These are phyloP conservation scores for Leptonema lineaticorne DNA, from an alignment of 1,140 invertebrate genomes.

Conservation along the genomic window DNA sequence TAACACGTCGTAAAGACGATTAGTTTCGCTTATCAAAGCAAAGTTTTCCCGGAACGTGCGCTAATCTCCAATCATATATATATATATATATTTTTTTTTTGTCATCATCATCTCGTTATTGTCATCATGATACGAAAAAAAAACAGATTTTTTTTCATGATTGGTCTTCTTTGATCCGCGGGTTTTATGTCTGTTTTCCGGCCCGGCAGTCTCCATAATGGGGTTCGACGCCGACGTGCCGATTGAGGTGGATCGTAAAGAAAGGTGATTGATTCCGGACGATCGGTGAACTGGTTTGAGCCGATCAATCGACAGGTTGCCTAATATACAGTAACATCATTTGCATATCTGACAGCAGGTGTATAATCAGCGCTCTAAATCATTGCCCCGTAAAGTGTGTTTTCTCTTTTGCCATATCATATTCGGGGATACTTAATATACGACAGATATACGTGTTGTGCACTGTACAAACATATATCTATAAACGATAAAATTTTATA, in stretches of 20 bases:
- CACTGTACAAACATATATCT: too few relatives aligned
- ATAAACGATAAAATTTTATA: too few relatives aligned
- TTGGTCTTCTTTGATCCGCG: background rate
- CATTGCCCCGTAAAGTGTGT: slow-evolving; percentile 34
- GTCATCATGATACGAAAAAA: background rate
- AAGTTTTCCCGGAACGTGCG: background rate
- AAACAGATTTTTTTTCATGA: background rate
- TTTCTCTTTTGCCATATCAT: too few relatives aligned
- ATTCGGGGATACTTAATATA: slow-evolving; percentile 29
- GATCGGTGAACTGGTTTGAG: slow-evolving; percentile 41
- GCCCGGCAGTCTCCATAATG: slow-evolving; percentile 26
- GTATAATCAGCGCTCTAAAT: slow-evolving; percentile 41
- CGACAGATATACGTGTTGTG: too few relatives aligned
- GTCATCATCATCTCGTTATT: background rate
- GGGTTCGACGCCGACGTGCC: slow-evolving; percentile 26
- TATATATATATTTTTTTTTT: background rate
- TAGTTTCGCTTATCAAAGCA: background rate
- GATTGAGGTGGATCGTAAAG: slow-evolving; percentile 41
- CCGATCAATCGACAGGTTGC: slow-evolving; percentile 41
- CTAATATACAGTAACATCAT: slow-evolving; percentile 42
- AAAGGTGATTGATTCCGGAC: slow-evolving; percentile 42
- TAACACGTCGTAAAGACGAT: background rate
- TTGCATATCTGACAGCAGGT: slow-evolving; percentile 42
- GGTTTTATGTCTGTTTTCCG: slow-evolving; percentile 40
- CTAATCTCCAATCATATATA: background rate